Conservation (phyloP, 1,140 invertebrate species). For the Drosophila subpulchrella region DNA sequence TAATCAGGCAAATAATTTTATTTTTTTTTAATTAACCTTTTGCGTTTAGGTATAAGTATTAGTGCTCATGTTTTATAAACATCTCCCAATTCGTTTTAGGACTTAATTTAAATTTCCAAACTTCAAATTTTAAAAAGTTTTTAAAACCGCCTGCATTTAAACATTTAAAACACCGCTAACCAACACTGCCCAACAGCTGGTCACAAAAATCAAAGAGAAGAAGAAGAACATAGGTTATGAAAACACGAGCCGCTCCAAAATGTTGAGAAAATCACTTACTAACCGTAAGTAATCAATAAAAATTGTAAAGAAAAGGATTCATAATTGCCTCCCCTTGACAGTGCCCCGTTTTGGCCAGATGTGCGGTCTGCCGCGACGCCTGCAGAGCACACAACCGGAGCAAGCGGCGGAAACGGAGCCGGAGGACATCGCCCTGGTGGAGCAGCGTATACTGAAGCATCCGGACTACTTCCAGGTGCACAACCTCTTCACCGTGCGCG, state of each 20-base stretch:
- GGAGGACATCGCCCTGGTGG: conserved; percentile 67
- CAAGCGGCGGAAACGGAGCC: conserved; percentile 40
- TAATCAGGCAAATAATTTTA: no score
- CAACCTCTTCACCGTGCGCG: conserved; percentile 94
- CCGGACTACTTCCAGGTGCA: conserved; percentile 96
- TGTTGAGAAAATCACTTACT: conserved; percentile 64
- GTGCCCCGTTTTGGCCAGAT: conserved; percentile 62
- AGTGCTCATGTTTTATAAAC: no score
- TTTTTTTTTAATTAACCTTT: no score
- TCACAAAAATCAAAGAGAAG: conserved; percentile 7
- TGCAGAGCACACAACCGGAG: conserved; percentile 60
- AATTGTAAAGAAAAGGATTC: background rate
- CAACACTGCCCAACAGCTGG: conserved; percentile 40
- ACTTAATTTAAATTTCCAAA: background rate
- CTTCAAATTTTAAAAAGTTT: no score
- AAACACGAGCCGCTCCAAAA: conserved; percentile 62
- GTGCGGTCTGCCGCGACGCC: conserved; percentile 32
- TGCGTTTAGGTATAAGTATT: no score
- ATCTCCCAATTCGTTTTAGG: background rate
- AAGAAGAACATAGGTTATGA: conserved; percentile 51
- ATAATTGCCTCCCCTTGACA: background rate
- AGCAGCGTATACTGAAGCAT: conserved; percentile 87
- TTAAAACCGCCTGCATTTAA: background rate
- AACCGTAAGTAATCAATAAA: conserved; percentile 61
- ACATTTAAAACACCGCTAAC: background rate